Conservation (phyloP, 64 coral and sea anemone genomes). For the Pocillopora damicornis region DNA sequence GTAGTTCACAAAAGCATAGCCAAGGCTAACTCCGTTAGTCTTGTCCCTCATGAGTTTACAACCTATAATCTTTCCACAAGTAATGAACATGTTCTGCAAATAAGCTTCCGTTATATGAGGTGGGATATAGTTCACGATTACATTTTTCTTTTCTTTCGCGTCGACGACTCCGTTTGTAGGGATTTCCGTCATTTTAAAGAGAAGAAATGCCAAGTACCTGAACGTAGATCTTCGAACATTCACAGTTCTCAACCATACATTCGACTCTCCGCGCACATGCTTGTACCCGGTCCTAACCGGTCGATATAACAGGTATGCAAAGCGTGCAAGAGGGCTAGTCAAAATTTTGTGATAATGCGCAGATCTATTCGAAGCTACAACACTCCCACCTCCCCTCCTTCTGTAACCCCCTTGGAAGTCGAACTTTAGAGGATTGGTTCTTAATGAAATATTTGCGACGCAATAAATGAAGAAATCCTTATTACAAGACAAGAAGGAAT, state of each 20-base stretch:
- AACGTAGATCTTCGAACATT: neutral
- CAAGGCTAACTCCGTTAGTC: conserved; percentile 75
- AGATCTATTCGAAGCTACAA: too few relatives aligned
- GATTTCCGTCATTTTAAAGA: neutral
- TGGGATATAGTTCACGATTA: conserved; percentile 92
- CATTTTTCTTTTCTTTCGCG: conserved; percentile 80
- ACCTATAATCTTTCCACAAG: conserved; percentile 55
- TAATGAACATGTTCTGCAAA: conserved; percentile 70
- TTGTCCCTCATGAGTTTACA: conserved; percentile 92
- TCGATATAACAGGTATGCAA: neutral
- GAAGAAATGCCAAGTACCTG: neutral
- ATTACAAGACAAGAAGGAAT: too few relatives aligned
- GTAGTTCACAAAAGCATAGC: conserved; percentile 98
- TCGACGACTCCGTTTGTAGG: neutral
- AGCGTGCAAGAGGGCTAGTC: neutral
- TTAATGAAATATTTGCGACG: too few relatives aligned
- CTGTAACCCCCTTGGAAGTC: too few relatives aligned
- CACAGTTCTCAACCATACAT: neutral
- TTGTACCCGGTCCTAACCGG: neutral
- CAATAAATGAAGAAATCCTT: too few relatives aligned
- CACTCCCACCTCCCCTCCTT: too few relatives aligned
- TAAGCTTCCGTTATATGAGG: conserved; percentile 72
- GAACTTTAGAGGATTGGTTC: too few relatives aligned
- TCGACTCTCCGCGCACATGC: neutral
- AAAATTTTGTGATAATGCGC: too few relatives aligned